Conservation (phyloP, 2,113 vertebrate genomes). For the Tringa solitaria region DNA sequence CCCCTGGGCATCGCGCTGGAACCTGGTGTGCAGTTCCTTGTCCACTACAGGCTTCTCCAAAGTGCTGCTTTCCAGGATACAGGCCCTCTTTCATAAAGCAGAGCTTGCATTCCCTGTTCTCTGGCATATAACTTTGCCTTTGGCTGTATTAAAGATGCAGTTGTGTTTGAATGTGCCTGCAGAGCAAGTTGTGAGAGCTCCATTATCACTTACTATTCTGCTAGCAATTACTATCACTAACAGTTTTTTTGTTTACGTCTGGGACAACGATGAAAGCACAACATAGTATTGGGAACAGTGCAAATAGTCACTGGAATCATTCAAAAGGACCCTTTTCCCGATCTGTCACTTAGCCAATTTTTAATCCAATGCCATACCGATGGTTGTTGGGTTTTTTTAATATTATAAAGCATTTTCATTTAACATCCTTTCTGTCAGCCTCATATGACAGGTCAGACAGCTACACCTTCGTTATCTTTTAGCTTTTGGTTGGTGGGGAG, state of each 20-base stretch:
- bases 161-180: background rate
- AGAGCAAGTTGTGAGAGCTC: background rate
- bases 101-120: background rate
- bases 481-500: background rate
- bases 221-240: slow-evolving; percentile 5
- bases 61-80: slow-evolving; percentile 29
- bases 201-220: background rate
- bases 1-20: background rate
- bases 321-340: background rate
- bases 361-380: background rate
- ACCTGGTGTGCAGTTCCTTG: background rate
- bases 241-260: slow-evolving; percentile 1
- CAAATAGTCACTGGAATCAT: background rate
- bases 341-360: background rate
- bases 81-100: slow-evolving; percentile 36
- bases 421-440: background rate
- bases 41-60: background rate
- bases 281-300: background rate
- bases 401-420: background rate
- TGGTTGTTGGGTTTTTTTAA: background rate
- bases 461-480: background rate
- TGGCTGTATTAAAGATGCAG: background rate
- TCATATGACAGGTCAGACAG: rapidly evolving
- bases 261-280: background rate
- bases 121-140: slow-evolving; percentile 2